Conservation (phyloP, 1,140 invertebrate genomes). For the Drosophila cardini region DNA sequence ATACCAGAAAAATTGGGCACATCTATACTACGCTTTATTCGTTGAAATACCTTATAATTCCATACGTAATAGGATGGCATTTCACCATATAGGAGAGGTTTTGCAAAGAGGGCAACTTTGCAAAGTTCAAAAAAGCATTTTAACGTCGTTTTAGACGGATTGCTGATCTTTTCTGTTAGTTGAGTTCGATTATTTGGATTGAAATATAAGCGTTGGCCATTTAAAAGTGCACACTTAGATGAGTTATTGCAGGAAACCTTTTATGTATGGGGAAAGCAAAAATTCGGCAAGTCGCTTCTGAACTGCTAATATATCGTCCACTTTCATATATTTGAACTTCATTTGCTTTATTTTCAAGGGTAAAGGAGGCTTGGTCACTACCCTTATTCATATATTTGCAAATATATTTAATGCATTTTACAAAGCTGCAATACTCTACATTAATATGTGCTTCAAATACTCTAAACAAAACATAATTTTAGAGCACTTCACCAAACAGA, state of each 20-base stretch:
- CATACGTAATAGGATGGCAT: background rate
- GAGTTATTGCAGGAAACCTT: background rate
- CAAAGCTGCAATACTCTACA: too few relatives aligned
- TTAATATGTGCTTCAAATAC: too few relatives aligned
- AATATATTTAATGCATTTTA: background rate
- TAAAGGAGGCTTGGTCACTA: background rate
- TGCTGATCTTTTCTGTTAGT: background rate
- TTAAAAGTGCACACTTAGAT: background rate
- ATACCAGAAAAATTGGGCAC: too few relatives aligned
- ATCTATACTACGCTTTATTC: too few relatives aligned
- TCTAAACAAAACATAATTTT: too few relatives aligned
- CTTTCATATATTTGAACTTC: background rate
- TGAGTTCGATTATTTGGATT: too few relatives aligned
- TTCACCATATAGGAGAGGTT: background rate
- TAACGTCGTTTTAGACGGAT: background rate
- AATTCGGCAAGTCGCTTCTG: background rate
- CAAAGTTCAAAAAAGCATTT: background rate
- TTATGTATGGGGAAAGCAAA: background rate
- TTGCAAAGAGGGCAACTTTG: background rate
- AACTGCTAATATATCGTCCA: background rate
- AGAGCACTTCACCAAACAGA: too few relatives aligned
- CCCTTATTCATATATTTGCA: background rate
- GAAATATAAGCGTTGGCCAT: background rate
- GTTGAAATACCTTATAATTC: background rate
- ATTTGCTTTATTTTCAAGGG: background rate